Base-by-base conservation (phyloP, 2,797 vertebrate species). In the Mormyrops boulengeri region DNA sequence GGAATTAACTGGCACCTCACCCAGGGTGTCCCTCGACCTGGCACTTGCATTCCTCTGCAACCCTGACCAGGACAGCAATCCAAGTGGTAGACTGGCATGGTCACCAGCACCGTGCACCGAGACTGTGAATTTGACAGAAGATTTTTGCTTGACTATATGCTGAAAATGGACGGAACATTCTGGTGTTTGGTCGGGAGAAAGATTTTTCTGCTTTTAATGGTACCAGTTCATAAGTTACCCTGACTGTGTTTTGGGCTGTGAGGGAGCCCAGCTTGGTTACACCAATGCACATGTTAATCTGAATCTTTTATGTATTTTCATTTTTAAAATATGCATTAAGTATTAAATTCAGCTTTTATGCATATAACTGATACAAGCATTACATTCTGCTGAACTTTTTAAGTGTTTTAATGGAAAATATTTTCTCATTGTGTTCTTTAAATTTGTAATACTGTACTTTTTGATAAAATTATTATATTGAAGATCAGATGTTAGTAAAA, bases 401-500 rank as follows among this genome's bases (percentile, higher is more conserved):
- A 89, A 62, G 26, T 89, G 11, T 50, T 60, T 85, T 17, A 86
- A 52, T 69, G 19, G 22, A 44, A 73, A 69, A 66, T 66, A 50
- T 85, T 55, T 34, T 53, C 17, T 84, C 47, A 86, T 52, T n/a
- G 60, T 89, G 41, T 82, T 69, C 41, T 22, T 30, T 57, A 53
- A 38, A 57, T 87, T 14, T 77, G 19, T 89, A 44, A 26, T 41
- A 41, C 49, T 34, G 26, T 87, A 49, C 9, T 89, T 85, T 80
- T 82, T 82, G 77, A 82, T 47, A 82, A 82, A 82, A 82, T 82
- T 49, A 11, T 44, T 77, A 34, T 38, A 30, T 92, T 92, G 73
- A 80, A 91, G 50, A 84, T 87, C 8, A 82, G 77, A n/a, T n/a
- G 19, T 66, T 66, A 26, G 22, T 50, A 52, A 52, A 53, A 85